phyloP scores from a whole-genome alignment of 1,140 invertebrate genomes.

The Drosophila dunni region DNA sequence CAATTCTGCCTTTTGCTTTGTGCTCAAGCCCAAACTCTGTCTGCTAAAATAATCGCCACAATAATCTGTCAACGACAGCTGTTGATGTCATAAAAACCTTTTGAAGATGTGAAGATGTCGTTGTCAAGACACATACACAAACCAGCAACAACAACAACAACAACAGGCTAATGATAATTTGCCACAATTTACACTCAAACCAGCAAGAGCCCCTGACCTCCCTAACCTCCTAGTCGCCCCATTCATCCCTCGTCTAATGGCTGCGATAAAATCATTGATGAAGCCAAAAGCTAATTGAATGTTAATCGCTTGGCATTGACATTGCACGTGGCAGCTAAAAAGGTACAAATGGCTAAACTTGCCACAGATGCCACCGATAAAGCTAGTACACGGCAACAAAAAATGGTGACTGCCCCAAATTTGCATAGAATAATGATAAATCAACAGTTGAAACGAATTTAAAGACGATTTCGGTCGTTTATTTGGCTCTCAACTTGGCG shows the following conservation, averaged over 20 bases:
- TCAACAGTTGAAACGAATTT: conserved; percentile 63
- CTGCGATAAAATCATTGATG: conserved; percentile 84
- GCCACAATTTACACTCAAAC: conserved; percentile 80
- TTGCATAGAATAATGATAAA: conserved; percentile 78
- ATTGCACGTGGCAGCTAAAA: conserved; percentile 66
- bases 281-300: conserved; percentile 83
- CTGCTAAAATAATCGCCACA: conserved; percentile 81
- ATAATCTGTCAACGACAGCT: conserved; percentile 85
- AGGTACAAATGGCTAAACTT: conserved; percentile 22
- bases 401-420: conserved; percentile 66
- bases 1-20: conserved; percentile 53
- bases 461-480: conserved; percentile 27
- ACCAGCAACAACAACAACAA: conserved; percentile 32
- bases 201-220: conserved; percentile 42
- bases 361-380: conserved; percentile 35
- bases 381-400: conserved; percentile 6
- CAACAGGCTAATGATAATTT: conserved; percentile 81
- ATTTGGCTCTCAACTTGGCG: conserved; percentile 51
- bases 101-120: conserved; percentile 78
- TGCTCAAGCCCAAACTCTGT: conserved; percentile 23
- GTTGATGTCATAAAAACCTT: conserved; percentile 84
- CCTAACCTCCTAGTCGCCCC: conserved; percentile 12
- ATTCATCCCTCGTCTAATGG: conserved; percentile 49
- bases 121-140: conserved; percentile 40
- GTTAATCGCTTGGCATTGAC: conserved; percentile 83